phyloP scores from a whole-genome alignment of 2,888 invertebrate genomes.

The Drosophila leonis region DNA sequence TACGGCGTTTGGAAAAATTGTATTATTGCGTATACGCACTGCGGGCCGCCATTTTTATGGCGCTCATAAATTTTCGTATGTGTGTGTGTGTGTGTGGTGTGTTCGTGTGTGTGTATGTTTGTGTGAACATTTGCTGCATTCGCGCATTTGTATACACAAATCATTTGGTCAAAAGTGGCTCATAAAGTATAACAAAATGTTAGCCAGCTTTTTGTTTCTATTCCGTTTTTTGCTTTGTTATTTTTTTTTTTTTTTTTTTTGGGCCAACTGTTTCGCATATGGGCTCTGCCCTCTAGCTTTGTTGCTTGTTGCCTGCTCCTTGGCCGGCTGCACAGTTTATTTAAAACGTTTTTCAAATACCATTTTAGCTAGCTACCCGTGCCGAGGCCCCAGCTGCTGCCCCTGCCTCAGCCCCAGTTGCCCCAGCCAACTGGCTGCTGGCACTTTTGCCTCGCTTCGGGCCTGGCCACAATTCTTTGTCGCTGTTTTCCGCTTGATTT shows the following conservation, averaged over 20 bases:
- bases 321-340: slow-evolving; percentile 49
- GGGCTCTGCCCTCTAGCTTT: slow-evolving; percentile 9
- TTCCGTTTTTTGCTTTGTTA: not conserved
- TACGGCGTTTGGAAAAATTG: slow-evolving; percentile 16
- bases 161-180: slow-evolving; percentile 58
- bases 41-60: slow-evolving; percentile 60
- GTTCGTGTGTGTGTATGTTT: slow-evolving; percentile 4
- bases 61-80: slow-evolving; percentile 40
- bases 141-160: slow-evolving; percentile 42
- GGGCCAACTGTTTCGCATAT: slow-evolving; percentile 11
- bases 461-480: slow-evolving; percentile 11
- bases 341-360: slow-evolving; percentile 58
- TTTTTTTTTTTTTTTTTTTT: not conserved
- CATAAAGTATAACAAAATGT: slow-evolving; percentile 56
- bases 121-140: slow-evolving; percentile 31
- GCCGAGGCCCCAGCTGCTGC: not conserved
- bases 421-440: not conserved
- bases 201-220: slow-evolving; percentile 24
- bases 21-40: slow-evolving; percentile 66
- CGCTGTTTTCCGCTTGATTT: slow-evolving; percentile 68
- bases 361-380: slow-evolving; percentile 11
- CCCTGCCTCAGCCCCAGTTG: not conserved
- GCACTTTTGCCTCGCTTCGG: slow-evolving; percentile 4
- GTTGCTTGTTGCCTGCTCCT: not conserved
- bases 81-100: not conserved